Base-by-base conservation (phyloP, 2,113 vertebrate genomes). In the Mustelus asterias region DNA sequence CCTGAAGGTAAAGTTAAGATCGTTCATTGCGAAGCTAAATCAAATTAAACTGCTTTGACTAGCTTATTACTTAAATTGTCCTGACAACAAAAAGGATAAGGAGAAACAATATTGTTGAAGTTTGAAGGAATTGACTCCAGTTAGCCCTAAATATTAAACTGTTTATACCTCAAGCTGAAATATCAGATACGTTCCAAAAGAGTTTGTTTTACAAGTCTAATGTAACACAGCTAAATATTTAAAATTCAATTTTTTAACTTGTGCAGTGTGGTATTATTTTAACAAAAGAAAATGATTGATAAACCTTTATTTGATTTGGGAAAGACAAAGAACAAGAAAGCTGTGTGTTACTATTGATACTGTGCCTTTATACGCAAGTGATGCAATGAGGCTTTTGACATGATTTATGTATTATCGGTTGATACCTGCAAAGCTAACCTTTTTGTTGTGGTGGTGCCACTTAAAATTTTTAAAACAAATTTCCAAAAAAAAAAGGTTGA, bases 1-100 rank as follows among this genome's bases (percentile, higher is more conserved):
- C 93, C 93, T 94, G 65, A 94, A 93, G 65, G 67, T 94, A 33
- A 48, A 94, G 20, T 22, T 70, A 94, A 70, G 65, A 69, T 94
- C 44, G 41, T 94, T 63, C 60, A 69, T 48, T 48, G 67, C 67
- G 14, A 44, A 76, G 2, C 22, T 95, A 72, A 72, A 72, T 95
- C 67, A 72, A 29, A 54, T 95, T 76, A 72, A 29, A 24, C 22
- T 93, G 94, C 72, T 48, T 44, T 33, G 65, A 95, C 18, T 29
- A 95, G 44, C 44, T 44, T 44, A 70, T 33, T 95, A 54, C 4
- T 95, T 70, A 72, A 13, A 18, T 33, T 18, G 18, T 44, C 33
- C 22, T 93, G 60, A 65, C 48, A 29, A 89, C 16, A 67, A 93
- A 65, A 90, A 67, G 33, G 9, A 18, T 37, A 93, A 65, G n/a